These are phyloP conservation scores for Drosophila gunungcola DNA, from an alignment of 1,140 invertebrate species.

Conservation along the genomic window DNA sequence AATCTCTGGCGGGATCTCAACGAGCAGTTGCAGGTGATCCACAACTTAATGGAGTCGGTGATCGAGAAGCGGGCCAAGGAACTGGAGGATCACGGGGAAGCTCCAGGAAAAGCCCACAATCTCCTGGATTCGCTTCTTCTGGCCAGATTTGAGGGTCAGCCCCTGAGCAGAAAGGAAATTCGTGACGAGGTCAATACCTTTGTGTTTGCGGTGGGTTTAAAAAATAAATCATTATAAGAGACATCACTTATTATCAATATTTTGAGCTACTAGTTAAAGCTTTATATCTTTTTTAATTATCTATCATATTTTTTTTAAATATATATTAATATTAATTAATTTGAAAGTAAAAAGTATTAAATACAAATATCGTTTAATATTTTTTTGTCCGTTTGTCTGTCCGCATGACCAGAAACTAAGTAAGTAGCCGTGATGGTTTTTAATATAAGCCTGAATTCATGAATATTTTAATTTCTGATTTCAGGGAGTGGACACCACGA, in stretches of 20 bases:
- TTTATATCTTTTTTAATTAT: no score
- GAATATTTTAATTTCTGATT: neutral
- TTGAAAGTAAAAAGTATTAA: no score
- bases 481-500: conserved; percentile 80
- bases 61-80: conserved; percentile 50
- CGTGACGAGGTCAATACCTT: conserved; percentile 79
- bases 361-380: no score
- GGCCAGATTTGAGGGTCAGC: conserved; percentile 37
- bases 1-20: conserved; percentile 48
- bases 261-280: no score
- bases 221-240: no score
- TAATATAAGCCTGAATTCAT: no score
- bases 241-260: no score
- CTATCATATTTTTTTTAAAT: neutral
- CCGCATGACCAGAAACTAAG: no score
- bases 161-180: conserved; percentile 56
- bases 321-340: neutral
- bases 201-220: conserved; percentile 71
- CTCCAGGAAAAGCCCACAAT: conserved; percentile 17
- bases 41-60: conserved; percentile 57
- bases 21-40: conserved; percentile 61
- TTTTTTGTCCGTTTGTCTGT: no score
- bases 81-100: neutral
- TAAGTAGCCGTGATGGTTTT: no score
- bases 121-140: conserved; percentile 67